phyloP scores from a whole-genome alignment of 2,797 vertebrate genomes.

The Sparidentex hasta region DNA sequence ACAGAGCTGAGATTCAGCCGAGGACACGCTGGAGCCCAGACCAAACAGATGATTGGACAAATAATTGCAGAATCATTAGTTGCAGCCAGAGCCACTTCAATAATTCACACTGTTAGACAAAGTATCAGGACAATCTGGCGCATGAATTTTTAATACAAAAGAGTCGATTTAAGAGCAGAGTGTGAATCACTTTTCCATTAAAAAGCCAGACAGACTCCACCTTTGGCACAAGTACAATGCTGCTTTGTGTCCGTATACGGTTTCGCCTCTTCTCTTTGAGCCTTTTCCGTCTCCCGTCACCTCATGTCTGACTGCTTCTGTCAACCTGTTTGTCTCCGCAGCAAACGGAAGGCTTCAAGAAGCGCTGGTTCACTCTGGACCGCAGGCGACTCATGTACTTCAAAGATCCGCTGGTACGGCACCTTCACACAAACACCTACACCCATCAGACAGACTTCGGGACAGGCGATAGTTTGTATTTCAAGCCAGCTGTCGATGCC shows the following conservation, averaged over 20 bases:
- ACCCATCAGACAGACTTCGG: not conserved
- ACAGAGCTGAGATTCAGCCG: too few species aligned
- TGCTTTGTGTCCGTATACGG: slow-evolving; percentile 11
- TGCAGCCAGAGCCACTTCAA: too few species aligned
- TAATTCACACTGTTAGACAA: not conserved
- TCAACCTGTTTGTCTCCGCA: slow-evolving; percentile 60
- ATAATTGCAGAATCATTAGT: not conserved
- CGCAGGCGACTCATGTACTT: slow-evolving; percentile 94
- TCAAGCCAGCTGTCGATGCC: not conserved
- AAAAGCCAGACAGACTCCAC: not conserved
- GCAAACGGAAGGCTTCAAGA: slow-evolving; percentile 94
- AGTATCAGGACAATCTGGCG: not conserved
- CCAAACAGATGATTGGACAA: not conserved
- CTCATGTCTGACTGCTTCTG: slow-evolving; percentile 3
- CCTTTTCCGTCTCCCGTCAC: slow-evolving; percentile 7
- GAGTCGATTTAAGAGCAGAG: not conserved
- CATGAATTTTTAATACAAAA: not conserved
- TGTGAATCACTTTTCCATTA: slow-evolving; percentile 4
- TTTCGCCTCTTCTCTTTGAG: not conserved
- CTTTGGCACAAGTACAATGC: not conserved
- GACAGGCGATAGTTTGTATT: not conserved
- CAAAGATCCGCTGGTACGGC: slow-evolving; percentile 92
- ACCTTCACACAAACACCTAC: slow-evolving; percentile 13
- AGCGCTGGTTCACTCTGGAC: slow-evolving; percentile 94
- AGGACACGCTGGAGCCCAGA: too few species aligned